Evolutionary conservation across 2,797 vertebrate genomes (phyloP).

Genomic region (Liparis tanakae): DNA sequence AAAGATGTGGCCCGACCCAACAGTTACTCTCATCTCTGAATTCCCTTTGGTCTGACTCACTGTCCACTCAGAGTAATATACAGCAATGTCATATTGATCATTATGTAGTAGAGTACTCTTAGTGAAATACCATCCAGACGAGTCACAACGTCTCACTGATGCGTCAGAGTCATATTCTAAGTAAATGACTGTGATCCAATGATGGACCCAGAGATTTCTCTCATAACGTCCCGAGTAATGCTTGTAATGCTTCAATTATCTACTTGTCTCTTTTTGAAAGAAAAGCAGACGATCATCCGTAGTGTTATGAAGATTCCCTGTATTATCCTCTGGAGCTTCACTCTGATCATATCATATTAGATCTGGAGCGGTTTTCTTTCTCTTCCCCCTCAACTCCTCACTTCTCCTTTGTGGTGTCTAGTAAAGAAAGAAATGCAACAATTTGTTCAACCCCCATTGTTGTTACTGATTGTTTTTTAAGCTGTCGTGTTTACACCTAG

Average conservation of each 20-base stretch:
- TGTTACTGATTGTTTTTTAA: conserved; percentile 4
- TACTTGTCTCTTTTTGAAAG: conserved; percentile 5
- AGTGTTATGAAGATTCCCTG: conserved; percentile 30
- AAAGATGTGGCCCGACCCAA: conserved; percentile 45
- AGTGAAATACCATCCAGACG: conserved; percentile 50
- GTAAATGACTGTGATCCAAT: conserved; percentile 39
- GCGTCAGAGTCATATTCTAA: conserved; percentile 50
- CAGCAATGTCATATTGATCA: conserved; percentile 23
- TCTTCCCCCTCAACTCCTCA: not conserved
- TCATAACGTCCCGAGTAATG: conserved; percentile 9
- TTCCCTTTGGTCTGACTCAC: conserved; percentile 70
- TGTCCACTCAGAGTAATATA: conserved; percentile 67
- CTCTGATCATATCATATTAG: conserved; percentile 27
- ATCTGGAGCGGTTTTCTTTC: conserved; percentile 15
- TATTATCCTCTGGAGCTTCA: conserved; percentile 10
- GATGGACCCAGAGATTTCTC: not conserved
- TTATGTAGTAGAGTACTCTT: conserved; percentile 26
- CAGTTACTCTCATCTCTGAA: conserved; percentile 42
- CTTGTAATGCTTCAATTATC: not conserved
- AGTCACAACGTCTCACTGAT: conserved; percentile 55
- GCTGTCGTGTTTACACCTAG: not conserved
- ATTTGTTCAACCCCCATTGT: conserved; percentile 5
- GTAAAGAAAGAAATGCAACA: conserved; percentile 14
- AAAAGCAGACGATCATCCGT: conserved; percentile 9
- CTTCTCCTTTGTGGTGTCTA: not conserved